Base-by-base conservation (phyloP, 2,797 vertebrate genomes). In the Hyperoplus immaculatus region DNA sequence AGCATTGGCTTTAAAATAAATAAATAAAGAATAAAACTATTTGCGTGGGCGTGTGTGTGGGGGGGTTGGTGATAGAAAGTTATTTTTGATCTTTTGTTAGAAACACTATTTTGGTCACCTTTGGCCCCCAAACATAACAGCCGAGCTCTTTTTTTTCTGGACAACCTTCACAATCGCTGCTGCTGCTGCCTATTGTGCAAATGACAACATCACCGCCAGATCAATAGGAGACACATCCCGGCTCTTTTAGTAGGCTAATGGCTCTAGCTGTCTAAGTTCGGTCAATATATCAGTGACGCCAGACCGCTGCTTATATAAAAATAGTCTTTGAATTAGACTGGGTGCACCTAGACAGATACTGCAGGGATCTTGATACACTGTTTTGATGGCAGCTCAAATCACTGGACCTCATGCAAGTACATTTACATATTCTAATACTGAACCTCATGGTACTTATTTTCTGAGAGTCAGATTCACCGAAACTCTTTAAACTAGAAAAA, bases 191-290 rank as follows among this genome's bases (percentile, higher is more conserved):
- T 11, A 13, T 70, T 71, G 64, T 18, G 72, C 63, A 88, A 83
- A 78, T 78, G 81, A 85, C 86, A 86, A 29, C 73, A 90, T 83
- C 60, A 21, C 16, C 42, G 9, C 3, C 51, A 51, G 74, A 89
- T 90, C 90, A 87, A 90, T 88, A 77, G 53, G 67, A 87, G 74
- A 84, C 75, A 65, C 81, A 73, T 81, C 58, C 43, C 70, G 63
- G 77, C 78, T 78, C 87, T 86, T 81, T 88, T 81, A 86, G 69
- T 68, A 51, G 77, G 64, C 79, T 89, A 89, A 92, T 90, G 85
- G 84, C 71, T 86, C 76, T 14, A 55, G 80, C 53, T 79, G 69
- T 82, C 66, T 16, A 43, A 59, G 68, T 83, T 10, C 59, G 60
- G 70, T 86, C 85, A 69, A 90, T 85, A 81, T 10, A 78, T 82